phyloP scores from a whole-genome alignment of 2,888 invertebrate genomes.

The Philonicus albiceps region DNA sequence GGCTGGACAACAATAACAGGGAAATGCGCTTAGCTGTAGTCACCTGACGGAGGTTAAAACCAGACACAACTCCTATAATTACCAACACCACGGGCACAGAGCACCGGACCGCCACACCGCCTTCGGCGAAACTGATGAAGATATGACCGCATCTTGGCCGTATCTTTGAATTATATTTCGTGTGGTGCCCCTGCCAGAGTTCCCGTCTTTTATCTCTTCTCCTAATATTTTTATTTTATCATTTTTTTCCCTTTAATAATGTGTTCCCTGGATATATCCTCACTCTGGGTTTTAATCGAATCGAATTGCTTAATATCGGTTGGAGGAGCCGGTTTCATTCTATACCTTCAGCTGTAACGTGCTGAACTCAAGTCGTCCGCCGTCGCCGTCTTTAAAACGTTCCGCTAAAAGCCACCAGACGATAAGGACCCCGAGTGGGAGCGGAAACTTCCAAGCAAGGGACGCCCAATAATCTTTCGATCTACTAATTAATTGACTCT shows the following conservation, averaged over 20 bases:
- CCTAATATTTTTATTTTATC: background rate
- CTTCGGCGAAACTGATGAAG: constrained; percentile 26
- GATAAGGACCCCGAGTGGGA: constrained; percentile 14
- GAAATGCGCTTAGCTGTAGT: constrained; percentile 36
- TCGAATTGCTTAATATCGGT: constrained; percentile 44
- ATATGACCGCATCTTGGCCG: constrained; percentile 3
- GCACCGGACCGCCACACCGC: constrained; percentile 50
- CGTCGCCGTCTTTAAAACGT: background rate
- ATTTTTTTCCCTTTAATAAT: constrained; percentile 21
- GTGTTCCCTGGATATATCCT: constrained; percentile 30
- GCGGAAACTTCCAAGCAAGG: constrained; percentile 18
- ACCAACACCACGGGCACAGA: constrained; percentile 62
- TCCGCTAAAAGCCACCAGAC: constrained; percentile 19
- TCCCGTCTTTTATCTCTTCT: background rate
- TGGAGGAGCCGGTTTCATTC: constrained; percentile 4
- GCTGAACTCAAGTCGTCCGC: background rate
- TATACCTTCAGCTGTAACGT: background rate
- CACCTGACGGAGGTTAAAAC: constrained; percentile 52
- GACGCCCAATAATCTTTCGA: constrained; percentile 59
- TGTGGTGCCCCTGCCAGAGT: constrained; percentile 33
- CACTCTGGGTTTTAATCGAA: constrained; percentile 35
- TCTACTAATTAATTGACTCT: constrained; percentile 65
- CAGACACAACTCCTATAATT: constrained; percentile 63
- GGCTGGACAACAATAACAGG: constrained; percentile 21
- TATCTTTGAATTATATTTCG: constrained; percentile 34